Percentiles rank a stretch among this genome's conserved stretches.
Conservation (phyloP, 2,888 invertebrate species). For the Alentia gelatinosa region DNA sequence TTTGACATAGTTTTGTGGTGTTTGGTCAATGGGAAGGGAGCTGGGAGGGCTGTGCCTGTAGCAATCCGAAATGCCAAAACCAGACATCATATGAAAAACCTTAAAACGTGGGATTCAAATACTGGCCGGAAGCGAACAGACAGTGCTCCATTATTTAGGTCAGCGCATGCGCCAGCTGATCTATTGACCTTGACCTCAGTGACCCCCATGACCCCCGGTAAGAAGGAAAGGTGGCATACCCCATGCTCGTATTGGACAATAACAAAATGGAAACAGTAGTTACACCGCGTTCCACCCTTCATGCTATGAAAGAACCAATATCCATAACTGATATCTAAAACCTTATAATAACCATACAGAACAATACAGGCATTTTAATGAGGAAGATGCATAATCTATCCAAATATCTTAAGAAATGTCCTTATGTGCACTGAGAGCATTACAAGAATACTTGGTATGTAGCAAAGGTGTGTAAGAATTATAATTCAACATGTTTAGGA, state of each 20-base stretch:
- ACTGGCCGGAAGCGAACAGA: background rate
- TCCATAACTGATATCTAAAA: too few relatives aligned
- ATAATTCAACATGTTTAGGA: too few relatives aligned
- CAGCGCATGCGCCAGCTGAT: background rate
- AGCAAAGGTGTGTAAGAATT: too few relatives aligned
- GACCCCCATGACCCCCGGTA: background rate
- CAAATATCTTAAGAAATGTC: too few relatives aligned
- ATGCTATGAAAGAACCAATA: too few relatives aligned
- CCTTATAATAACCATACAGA: too few relatives aligned
- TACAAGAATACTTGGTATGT: too few relatives aligned
- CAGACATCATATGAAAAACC: background rate
- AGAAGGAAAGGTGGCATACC: slow-evolving; percentile 21
- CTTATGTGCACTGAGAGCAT: too few relatives aligned
- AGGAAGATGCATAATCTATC: too few relatives aligned
- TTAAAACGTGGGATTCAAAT: background rate
- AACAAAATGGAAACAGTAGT: background rate
- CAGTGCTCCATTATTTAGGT: background rate
- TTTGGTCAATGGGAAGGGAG: background rate
- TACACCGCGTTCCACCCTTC: slow-evolving; percentile 7
- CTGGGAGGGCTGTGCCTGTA: background rate
- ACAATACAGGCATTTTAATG: too few relatives aligned
- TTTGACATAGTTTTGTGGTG: background rate
- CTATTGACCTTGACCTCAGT: slow-evolving; percentile 1
- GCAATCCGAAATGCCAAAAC: background rate
- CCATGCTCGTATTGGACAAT: slow-evolving; percentile 17